A percentile compares a stretch with the other conserved stretches of the same genome.
These are phyloP conservation scores for Hystrix cristata DNA, from an alignment of 2,113 vertebrate genomes.

Conservation along the genomic window DNA sequence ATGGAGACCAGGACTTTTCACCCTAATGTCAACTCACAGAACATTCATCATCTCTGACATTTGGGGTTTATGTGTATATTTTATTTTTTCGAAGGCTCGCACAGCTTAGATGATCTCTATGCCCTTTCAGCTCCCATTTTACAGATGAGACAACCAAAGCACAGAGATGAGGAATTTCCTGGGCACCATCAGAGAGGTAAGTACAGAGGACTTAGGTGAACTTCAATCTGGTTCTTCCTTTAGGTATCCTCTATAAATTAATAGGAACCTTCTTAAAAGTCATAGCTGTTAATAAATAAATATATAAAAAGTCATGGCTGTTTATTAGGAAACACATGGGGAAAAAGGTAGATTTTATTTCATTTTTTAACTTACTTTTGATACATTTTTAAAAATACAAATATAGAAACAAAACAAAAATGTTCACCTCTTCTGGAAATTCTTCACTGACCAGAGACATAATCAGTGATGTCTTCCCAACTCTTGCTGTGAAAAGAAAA, in stretches of 20 bases:
- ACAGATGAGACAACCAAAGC: conserved; percentile 27
- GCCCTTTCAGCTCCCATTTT: background rate
- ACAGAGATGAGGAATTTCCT: background rate
- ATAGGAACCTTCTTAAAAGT: conserved; percentile 16
- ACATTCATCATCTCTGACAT: background rate
- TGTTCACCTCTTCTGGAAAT: conserved; percentile 97
- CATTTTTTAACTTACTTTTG: conserved; percentile 58
- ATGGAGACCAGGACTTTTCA: background rate
- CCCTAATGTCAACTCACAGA: conserved; percentile 18
- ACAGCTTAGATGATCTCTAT: background rate
- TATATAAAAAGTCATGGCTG: background rate
- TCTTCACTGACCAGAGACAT: conserved; percentile 99
- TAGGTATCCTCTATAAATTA: background rate
- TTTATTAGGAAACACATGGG: conserved; percentile 22
- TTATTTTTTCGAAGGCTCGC: background rate
- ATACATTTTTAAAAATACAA: background rate
- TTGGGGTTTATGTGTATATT: background rate
- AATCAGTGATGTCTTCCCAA: conserved; percentile 99
- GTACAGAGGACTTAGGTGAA: background rate
- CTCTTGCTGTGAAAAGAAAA: conserved; percentile 94
- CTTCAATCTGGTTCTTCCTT: conserved; percentile 19
- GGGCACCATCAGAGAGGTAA: conserved; percentile 26
- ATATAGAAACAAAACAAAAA: conserved; percentile 74
- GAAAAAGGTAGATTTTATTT: background rate
- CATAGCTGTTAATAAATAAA: background rate